phyloP scores from a whole-genome alignment of 2,113 vertebrate species.

The Cyphomyrus plagiostoma region DNA sequence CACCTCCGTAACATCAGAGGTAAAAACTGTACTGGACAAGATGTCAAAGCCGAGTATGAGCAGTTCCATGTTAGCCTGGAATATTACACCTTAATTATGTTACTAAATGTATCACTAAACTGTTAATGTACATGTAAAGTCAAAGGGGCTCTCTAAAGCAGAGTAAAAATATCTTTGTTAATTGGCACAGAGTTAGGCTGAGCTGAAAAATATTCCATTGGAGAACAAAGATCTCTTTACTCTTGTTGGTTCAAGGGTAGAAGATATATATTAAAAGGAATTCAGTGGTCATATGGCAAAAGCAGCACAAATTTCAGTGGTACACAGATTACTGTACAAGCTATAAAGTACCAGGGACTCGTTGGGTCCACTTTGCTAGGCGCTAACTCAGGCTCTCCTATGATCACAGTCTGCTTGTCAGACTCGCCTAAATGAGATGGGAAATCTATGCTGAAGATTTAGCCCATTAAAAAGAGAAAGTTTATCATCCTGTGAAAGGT shows the following conservation, averaged over 20 bases:
- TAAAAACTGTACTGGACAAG: neutral
- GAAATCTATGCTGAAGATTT: neutral
- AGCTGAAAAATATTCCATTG: neutral
- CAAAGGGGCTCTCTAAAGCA: neutral
- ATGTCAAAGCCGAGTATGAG: neutral
- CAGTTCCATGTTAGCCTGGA: neutral
- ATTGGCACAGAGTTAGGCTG: neutral
- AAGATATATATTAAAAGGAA: neutral
- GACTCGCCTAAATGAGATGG: neutral
- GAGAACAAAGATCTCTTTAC: neutral
- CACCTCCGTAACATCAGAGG: neutral
- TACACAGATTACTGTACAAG: neutral
- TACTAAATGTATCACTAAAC: neutral
- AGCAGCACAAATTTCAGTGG: neutral
- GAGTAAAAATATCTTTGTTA: constrained; percentile 1
- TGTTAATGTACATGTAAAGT: neutral
- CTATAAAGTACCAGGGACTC: neutral
- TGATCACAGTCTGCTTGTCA: neutral
- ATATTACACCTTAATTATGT: neutral
- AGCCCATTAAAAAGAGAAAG: neutral
- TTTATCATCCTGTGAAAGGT: neutral
- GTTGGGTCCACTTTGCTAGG: neutral
- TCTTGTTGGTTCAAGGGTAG: neutral
- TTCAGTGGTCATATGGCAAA: neutral
- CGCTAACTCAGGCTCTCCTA: neutral